Percentiles rank a stretch among this genome's conserved stretches.
Conservation (phyloP, 1,140 invertebrate species). For the Mizuhopecten yessoensis region DNA sequence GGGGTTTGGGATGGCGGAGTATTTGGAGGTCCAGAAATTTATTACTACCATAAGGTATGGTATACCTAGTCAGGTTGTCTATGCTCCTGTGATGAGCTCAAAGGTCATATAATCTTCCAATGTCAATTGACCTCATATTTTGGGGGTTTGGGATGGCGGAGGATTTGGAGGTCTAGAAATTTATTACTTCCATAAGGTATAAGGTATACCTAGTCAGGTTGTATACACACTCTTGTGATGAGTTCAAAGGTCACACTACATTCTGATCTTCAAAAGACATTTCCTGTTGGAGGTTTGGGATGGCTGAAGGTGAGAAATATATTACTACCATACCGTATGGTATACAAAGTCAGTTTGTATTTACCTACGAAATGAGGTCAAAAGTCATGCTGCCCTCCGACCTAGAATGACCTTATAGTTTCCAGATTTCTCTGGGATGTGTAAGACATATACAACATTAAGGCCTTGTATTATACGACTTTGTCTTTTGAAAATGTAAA, state of each 20-base stretch:
- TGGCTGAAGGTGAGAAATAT: background rate
- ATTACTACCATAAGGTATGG: background rate
- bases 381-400: no score
- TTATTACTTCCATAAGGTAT: background rate
- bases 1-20: background rate
- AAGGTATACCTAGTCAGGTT: background rate
- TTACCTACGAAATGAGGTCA: no score
- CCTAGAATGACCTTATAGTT: no score
- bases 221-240: background rate
- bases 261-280: background rate
- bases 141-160: background rate
- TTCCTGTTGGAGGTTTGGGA: background rate
- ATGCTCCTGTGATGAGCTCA: background rate
- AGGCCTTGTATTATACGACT: no score
- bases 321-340: no score
- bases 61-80: background rate
- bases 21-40: background rate
- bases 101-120: background rate
- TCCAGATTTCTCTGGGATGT: no score
- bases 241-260: background rate
- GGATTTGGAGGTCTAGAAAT: background rate
- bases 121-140: background rate
- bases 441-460: no score
- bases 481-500: no score
- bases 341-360: no score